phyloP scores from a whole-genome alignment of 2,113 vertebrate species.

The Litocranius walleri region DNA sequence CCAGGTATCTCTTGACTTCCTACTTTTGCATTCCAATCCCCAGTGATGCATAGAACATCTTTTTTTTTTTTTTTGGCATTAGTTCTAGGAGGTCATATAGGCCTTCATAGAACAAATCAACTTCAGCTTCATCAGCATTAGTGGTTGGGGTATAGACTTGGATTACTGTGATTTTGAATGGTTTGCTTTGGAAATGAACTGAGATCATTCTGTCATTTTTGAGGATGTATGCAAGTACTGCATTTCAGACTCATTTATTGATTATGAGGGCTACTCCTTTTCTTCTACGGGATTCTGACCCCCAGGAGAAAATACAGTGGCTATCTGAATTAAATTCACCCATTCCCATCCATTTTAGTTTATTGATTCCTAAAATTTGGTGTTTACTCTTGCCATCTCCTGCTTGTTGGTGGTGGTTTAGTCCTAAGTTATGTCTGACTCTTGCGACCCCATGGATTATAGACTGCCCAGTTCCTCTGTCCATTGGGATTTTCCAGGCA shows the following conservation, averaged over 20 bases:
- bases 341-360: not conserved
- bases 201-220: not conserved
- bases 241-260: not conserved
- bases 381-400: no score
- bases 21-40: not conserved
- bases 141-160: not conserved
- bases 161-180: not conserved
- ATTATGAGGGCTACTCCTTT: not conserved
- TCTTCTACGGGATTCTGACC: not conserved
- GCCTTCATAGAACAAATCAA: not conserved
- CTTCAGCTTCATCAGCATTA: not conserved
- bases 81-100: not conserved
- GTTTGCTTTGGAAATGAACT: not conserved
- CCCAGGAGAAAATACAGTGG: not conserved
- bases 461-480: no score
- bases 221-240: not conserved
- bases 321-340: not conserved
- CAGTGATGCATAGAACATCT: not conserved
- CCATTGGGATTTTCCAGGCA: no score
- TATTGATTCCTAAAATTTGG: not conserved
- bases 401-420: no score
- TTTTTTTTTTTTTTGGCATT: not conserved
- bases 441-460: no score
- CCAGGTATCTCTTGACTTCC: not conserved
- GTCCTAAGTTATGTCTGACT: no score